A percentile compares a stretch with the other conserved stretches of the same genome.
Conservation (phyloP, 2,113 vertebrate species). For the Procavia capensis region DNA sequence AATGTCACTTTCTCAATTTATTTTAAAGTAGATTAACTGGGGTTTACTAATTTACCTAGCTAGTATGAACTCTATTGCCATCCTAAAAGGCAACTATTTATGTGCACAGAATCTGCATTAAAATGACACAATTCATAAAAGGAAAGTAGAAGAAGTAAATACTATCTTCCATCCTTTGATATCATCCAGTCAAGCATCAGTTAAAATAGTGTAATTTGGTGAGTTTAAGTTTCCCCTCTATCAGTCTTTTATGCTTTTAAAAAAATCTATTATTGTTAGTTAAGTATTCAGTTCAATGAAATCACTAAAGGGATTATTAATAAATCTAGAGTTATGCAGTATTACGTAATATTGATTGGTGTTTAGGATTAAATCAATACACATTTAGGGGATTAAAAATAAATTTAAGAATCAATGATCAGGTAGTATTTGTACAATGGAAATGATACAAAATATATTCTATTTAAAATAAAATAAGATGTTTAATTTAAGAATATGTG, state of each 20-base stretch:
- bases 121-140: background rate
- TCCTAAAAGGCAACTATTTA: background rate
- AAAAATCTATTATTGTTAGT: constrained; percentile 36
- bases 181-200: background rate
- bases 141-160: background rate
- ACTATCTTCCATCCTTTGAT: background rate
- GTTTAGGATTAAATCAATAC: constrained; percentile 29
- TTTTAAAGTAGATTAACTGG: background rate
- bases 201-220: background rate
- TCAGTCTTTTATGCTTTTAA: constrained; percentile 18
- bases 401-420: background rate
- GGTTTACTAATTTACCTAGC: background rate
- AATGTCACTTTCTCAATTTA: background rate
- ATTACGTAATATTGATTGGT: background rate
- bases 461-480: constrained; percentile 1
- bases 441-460: background rate
- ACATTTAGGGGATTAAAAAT: background rate
- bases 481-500: background rate
- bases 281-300: background rate
- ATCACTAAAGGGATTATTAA: constrained; percentile 23
- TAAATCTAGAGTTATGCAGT: background rate
- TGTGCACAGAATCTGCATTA: background rate
- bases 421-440: background rate
- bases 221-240: background rate
- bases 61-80: background rate